A percentile compares a stretch with the other conserved stretches of the same genome.
Evolutionary conservation across 2,888 invertebrate species (phyloP).

Genomic region (Pandemis corylana): DNA sequence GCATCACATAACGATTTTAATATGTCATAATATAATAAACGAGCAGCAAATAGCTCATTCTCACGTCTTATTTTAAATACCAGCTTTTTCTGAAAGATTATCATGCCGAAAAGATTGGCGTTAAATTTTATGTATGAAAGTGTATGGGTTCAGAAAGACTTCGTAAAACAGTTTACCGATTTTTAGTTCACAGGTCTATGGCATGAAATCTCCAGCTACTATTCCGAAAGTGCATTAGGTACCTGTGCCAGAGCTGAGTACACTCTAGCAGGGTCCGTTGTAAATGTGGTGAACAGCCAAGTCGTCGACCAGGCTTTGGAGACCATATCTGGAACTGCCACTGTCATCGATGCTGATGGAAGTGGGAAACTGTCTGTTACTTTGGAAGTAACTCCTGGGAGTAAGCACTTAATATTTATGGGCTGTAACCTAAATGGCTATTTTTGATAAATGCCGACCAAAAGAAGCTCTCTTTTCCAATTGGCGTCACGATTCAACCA

Average conservation of each 20-base stretch:
- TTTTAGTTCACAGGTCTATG: conserved; percentile 70
- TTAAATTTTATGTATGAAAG: background rate
- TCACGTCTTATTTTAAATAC: too few relatives aligned
- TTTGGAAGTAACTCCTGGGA: conserved; percentile 56
- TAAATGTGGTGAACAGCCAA: conserved; percentile 69
- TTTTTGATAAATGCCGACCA: too few relatives aligned
- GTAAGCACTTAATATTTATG: conserved; percentile 51
- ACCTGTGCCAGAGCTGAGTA: conserved; percentile 67
- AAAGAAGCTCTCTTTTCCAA: too few relatives aligned
- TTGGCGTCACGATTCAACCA: too few relatives aligned
- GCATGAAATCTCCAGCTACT: conserved; percentile 69
- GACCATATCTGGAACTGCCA: conserved; percentile 65
- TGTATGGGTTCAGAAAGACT: background rate
- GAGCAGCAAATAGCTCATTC: too few relatives aligned
- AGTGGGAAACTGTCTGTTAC: conserved; percentile 65
- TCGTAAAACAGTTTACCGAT: background rate
- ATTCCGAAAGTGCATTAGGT: conserved; percentile 59
- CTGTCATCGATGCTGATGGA: conserved; percentile 55
- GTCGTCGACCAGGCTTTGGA: conserved; percentile 61
- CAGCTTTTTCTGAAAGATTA: too few relatives aligned
- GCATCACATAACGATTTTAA: too few relatives aligned
- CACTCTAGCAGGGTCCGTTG: conserved; percentile 49
- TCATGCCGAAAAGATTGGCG: too few relatives aligned
- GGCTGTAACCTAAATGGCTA: too few relatives aligned
- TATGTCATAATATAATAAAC: too few relatives aligned